phyloP scores from a whole-genome alignment of 2,797 vertebrate genomes.

The Tenualosa thibaudeaui region DNA sequence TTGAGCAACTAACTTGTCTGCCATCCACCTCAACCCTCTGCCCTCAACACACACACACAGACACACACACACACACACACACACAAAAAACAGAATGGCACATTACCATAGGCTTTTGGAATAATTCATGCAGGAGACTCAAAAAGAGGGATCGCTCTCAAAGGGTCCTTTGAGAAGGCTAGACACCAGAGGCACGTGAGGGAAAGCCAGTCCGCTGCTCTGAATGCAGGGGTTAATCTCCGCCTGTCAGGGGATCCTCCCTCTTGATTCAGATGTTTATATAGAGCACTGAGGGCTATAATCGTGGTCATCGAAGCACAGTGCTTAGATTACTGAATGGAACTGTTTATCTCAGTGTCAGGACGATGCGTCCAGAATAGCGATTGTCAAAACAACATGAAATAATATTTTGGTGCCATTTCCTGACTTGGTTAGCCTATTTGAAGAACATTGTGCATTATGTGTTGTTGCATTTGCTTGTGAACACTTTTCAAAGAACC shows the following conservation, averaged over 20 bases:
- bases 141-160: slow-evolving; percentile 20
- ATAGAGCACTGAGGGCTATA: slow-evolving; percentile 67
- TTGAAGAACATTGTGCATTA: slow-evolving; percentile 63
- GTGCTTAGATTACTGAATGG: slow-evolving; percentile 68
- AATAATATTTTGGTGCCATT: slow-evolving; percentile 61
- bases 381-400: slow-evolving; percentile 63
- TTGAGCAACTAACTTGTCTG: background rate
- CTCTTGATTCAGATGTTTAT: slow-evolving; percentile 68
- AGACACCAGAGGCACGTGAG: slow-evolving; percentile 57
- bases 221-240: slow-evolving; percentile 62
- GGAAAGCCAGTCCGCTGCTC: slow-evolving; percentile 54
- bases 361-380: slow-evolving; percentile 68
- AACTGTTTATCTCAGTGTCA: slow-evolving; percentile 71
- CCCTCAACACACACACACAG: background rate
- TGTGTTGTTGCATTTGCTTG: slow-evolving; percentile 50
- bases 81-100: background rate
- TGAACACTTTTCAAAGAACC: slow-evolving; percentile 64
- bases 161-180: slow-evolving; percentile 30
- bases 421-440: slow-evolving; percentile 62
- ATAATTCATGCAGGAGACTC: slow-evolving; percentile 9
- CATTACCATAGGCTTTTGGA: background rate
- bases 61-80: background rate
- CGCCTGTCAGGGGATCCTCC: slow-evolving; percentile 53
- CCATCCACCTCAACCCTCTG: background rate
- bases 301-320: slow-evolving; percentile 71